These are phyloP conservation scores for Solea senegalensis DNA, from an alignment of 2,113 vertebrate genomes.

Conservation along the genomic window DNA sequence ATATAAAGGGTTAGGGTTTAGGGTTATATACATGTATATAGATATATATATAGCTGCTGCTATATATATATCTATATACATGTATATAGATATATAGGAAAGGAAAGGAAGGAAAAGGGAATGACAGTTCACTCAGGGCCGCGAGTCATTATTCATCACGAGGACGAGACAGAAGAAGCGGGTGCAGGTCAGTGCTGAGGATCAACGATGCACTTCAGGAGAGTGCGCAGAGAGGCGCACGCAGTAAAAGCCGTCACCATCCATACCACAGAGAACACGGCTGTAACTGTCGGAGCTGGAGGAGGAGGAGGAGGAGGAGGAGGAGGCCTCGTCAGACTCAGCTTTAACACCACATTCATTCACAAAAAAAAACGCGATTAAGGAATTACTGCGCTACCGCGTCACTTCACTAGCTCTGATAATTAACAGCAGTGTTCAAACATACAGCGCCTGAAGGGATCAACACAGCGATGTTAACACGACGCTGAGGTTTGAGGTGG, in stretches of 20 bases:
- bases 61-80: too few species aligned
- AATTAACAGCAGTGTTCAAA: neutral
- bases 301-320: conserved; percentile 4
- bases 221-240: conserved; percentile 12
- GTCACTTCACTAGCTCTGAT: neutral
- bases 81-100: too few species aligned
- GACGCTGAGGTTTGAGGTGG: neutral
- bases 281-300: neutral
- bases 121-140: conserved; percentile 73
- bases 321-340: neutral
- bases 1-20: too few species aligned
- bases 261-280: too few species aligned
- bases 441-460: neutral
- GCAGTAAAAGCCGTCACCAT: conserved; percentile 14
- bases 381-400: neutral
- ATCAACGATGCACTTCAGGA: conserved; percentile 64
- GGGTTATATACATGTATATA: too few species aligned
- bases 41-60: too few species aligned
- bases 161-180: conserved; percentile 78
- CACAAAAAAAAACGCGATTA: neutral
- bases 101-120: too few species aligned
- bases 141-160: conserved; percentile 80
- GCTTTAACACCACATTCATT: neutral
- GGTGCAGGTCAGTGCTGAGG: conserved; percentile 75
- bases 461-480: neutral